Conservation (phyloP, 2,888 invertebrate genomes). For the Melanophora roralis region DNA sequence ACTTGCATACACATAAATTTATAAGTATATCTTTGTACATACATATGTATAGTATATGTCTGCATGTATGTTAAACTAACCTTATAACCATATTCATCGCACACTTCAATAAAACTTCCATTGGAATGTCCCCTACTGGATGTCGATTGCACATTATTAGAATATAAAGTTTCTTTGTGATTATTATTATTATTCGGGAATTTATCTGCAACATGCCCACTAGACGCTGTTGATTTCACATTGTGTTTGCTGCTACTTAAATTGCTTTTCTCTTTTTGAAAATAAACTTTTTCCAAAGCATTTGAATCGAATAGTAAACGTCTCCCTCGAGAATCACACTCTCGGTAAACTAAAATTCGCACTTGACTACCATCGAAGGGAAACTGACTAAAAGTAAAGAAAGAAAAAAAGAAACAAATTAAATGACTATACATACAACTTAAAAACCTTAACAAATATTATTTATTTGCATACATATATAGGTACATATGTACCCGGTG, state of each 20-base stretch:
- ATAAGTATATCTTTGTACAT: no score
- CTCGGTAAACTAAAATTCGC: constrained; percentile 88
- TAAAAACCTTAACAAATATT: no score
- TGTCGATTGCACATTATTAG: constrained; percentile 32
- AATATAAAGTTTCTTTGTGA: constrained; percentile 32
- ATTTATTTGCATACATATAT: no score
- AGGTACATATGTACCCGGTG: no score
- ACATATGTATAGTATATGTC: no score
- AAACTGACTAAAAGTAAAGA: constrained; percentile 75
- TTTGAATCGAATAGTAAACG: constrained; percentile 90
- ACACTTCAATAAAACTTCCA: constrained; percentile 80
- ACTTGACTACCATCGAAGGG: constrained; percentile 85
- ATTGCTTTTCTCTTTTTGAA: constrained; percentile 69
- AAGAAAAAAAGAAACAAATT: background rate
- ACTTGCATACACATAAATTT: no score
- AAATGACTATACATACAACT: background rate
- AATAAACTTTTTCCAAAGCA: constrained; percentile 81
- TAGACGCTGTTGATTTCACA: constrained; percentile 60
- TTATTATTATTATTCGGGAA: constrained; percentile 35
- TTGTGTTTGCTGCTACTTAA: constrained; percentile 9
- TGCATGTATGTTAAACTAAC: constrained; percentile 77
- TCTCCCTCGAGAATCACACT: constrained; percentile 89
- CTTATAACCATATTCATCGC: constrained; percentile 82
- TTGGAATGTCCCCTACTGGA: constrained; percentile 70
- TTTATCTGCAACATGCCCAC: constrained; percentile 35